phyloP scores from a whole-genome alignment of 2,797 vertebrate genomes.

The Melanitta fusca region DNA sequence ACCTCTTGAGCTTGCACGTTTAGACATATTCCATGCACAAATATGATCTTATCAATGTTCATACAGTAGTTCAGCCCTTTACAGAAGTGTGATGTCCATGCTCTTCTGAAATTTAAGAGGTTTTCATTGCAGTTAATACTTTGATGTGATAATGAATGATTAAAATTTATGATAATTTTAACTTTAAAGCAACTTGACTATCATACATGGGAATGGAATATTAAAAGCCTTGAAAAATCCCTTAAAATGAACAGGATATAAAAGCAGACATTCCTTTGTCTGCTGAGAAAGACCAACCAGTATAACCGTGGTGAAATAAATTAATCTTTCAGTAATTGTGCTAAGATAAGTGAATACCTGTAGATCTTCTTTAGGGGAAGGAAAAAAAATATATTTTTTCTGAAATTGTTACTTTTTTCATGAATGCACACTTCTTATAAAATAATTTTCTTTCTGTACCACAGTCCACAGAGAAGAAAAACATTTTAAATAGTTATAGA shows the following conservation, averaged over 20 bases:
- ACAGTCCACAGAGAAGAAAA: not conserved
- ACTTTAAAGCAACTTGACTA: not conserved
- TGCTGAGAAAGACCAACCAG: not conserved
- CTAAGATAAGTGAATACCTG: not conserved
- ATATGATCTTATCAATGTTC: not conserved
- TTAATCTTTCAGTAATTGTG: not conserved
- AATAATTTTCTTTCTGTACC: not conserved
- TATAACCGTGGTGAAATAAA: not conserved
- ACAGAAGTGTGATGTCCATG: not conserved
- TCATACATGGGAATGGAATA: accelerated
- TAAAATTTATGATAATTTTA: not conserved
- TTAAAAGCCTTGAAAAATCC: not conserved
- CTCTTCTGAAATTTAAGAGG: not conserved
- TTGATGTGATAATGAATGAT: too few relatives aligned
- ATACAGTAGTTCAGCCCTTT: not conserved
- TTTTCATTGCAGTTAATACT: not conserved
- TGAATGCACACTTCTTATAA: not conserved
- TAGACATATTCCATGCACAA: not conserved
- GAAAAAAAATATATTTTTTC: not conserved
- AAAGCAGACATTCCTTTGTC: not conserved
- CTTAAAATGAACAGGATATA: not conserved
- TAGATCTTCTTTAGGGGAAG: not conserved
- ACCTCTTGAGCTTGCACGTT: not conserved
- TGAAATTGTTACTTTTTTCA: not conserved
- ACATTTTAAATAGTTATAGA: not conserved